phyloP scores from a whole-genome alignment of 2,888 invertebrate species.

The Hoplodrina ambigua region DNA sequence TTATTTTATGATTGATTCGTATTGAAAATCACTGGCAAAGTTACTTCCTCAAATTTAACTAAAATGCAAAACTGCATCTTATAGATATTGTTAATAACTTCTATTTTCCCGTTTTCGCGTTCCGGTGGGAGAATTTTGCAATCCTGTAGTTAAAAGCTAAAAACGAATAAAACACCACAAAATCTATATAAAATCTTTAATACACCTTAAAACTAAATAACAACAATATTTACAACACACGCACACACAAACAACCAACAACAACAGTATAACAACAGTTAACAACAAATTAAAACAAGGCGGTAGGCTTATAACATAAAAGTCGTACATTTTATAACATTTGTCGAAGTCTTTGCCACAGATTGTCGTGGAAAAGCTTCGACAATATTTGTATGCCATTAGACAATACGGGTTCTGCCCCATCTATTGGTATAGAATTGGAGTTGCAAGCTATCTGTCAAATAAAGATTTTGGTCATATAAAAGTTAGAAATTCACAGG shows the following conservation, averaged over 20 bases:
- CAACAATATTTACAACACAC: constrained; percentile 70
- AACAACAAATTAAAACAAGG: constrained; percentile 54
- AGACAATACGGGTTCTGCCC: neutral
- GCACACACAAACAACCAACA: constrained; percentile 61
- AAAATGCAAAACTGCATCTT: too few relatives aligned
- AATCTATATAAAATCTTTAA: constrained; percentile 56
- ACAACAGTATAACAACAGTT: constrained; percentile 38
- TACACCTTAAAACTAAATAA: constrained; percentile 71
- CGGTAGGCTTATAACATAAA: constrained; percentile 44
- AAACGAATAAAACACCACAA: constrained; percentile 21
- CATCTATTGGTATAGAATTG: neutral
- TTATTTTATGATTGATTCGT: too few relatives aligned
- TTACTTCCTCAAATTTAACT: too few relatives aligned
- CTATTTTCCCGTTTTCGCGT: too few relatives aligned
- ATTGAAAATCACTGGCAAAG: too few relatives aligned
- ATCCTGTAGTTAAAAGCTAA: neutral
- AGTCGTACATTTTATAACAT: constrained; percentile 24
- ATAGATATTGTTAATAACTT: too few relatives aligned
- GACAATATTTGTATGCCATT: constrained; percentile 4
- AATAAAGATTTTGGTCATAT: neutral
- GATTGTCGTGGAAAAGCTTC: neutral
- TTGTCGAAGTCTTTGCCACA: constrained; percentile 2
- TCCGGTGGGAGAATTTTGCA: too few relatives aligned
- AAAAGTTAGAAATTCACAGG: neutral
- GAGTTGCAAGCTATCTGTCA: neutral